Evolutionary conservation across 2,888 invertebrate species (phyloP).

Genomic region (Drosophila rellima): DNA sequence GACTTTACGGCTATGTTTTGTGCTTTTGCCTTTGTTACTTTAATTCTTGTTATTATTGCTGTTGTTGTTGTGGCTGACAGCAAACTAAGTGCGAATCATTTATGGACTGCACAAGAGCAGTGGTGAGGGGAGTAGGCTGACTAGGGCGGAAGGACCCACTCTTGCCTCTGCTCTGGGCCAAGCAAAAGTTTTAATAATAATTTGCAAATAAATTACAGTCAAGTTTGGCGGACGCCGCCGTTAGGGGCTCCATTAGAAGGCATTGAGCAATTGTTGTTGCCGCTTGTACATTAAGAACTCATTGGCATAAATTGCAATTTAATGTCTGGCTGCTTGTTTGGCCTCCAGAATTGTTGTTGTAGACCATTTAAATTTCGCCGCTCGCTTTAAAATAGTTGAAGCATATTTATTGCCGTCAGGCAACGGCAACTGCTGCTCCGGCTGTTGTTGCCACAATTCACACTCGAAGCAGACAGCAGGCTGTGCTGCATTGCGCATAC

Average conservation of each 20-base stretch:
- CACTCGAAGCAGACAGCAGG: slow-evolving; percentile 16
- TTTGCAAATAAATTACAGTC: slow-evolving; percentile 83
- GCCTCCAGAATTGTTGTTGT: slow-evolving; percentile 39
- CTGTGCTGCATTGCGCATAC: slow-evolving; percentile 73
- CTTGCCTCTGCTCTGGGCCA: slow-evolving; percentile 31
- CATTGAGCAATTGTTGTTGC: slow-evolving; percentile 60
- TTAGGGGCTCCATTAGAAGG: slow-evolving; percentile 64
- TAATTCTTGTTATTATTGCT: slow-evolving; percentile 9
- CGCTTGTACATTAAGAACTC: slow-evolving; percentile 81
- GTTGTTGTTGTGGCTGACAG: slow-evolving; percentile 69
- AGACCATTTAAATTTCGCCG: slow-evolving; percentile 70
- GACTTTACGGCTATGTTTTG: slow-evolving; percentile 68
- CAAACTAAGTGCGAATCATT: slow-evolving; percentile 77
- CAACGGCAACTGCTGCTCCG: slow-evolving; percentile 17
- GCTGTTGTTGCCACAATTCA: slow-evolving; percentile 29
- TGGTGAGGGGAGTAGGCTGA: not conserved
- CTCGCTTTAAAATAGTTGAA: slow-evolving; percentile 79
- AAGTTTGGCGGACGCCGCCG: slow-evolving; percentile 65
- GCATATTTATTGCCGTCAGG: slow-evolving; percentile 73
- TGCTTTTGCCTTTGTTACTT: slow-evolving; percentile 18
- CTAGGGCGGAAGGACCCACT: slow-evolving; percentile 26
- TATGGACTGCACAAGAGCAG: slow-evolving; percentile 44
- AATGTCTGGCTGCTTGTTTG: slow-evolving; percentile 70
- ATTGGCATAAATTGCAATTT: slow-evolving; percentile 84
- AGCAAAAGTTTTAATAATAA: slow-evolving; percentile 83